phyloP scores from a whole-genome alignment of 2,888 invertebrate species.

The Campoplex capitator region DNA sequence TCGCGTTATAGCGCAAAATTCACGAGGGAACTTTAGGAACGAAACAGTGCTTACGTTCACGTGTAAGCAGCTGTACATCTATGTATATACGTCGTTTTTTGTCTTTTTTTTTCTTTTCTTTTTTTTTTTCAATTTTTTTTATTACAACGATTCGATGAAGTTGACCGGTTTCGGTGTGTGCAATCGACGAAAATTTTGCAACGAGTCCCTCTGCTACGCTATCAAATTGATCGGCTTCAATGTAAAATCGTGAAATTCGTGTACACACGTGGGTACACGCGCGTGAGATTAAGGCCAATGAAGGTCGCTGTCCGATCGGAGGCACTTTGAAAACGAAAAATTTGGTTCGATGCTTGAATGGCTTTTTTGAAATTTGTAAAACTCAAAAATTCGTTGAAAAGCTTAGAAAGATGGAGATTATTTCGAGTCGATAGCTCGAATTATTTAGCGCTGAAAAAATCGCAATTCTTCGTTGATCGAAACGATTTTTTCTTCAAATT shows the following conservation, averaged over 20 bases:
- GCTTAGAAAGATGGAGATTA: too few species aligned
- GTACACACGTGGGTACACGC: neutral
- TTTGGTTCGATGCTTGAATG: neutral
- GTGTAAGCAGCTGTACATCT: slow-evolving; percentile 27
- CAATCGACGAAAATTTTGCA: slow-evolving; percentile 28
- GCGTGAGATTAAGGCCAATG: neutral
- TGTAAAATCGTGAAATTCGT: neutral
- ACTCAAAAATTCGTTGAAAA: neutral
- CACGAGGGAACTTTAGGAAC: slow-evolving; percentile 53
- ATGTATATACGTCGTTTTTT: slow-evolving; percentile 23
- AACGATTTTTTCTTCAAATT: too few species aligned
- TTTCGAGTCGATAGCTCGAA: too few species aligned
- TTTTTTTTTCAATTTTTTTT: neutral
- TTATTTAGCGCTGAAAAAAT: too few species aligned
- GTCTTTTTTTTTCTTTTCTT: neutral
- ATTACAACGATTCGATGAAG: slow-evolving; percentile 28
- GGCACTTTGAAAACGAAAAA: neutral
- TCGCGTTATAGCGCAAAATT: slow-evolving; percentile 57
- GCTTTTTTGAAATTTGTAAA: neutral
- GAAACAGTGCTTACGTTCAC: slow-evolving; percentile 41
- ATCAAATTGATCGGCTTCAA: slow-evolving; percentile 29
- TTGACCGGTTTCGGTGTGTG: slow-evolving; percentile 30
- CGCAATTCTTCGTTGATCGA: too few species aligned
- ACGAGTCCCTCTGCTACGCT: neutral
- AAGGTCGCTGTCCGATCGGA: neutral